Conservation (phyloP, 2,797 vertebrate species). For the Gouania willdenowi region DNA sequence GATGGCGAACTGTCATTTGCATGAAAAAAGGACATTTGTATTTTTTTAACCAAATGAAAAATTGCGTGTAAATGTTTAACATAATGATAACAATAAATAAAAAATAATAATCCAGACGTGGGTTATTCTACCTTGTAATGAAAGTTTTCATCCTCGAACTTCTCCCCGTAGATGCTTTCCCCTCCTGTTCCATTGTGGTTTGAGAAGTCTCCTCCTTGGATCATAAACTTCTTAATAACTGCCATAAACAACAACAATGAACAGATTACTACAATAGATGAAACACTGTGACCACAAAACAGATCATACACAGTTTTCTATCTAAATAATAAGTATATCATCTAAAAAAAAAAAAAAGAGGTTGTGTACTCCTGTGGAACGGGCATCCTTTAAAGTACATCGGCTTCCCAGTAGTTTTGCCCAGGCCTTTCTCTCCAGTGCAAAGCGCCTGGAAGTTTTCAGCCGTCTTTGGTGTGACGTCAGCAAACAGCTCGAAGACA, state of each 20-base stretch:
- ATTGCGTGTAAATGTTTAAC: no score
- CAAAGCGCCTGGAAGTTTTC: conserved; percentile 95
- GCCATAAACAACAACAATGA: no score
- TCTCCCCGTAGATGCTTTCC: conserved; percentile 98
- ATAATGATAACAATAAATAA: no score
- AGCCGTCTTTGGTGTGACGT: conserved; percentile 90
- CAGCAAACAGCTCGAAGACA: conserved; percentile 90
- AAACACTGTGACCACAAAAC: no score
- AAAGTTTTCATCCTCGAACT: conserved; percentile 98
- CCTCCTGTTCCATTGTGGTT: conserved; percentile 96
- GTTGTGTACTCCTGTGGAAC: conserved; percentile 89
- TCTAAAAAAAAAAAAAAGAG: no score
- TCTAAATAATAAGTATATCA: conserved; percentile 16
- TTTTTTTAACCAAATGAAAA: no score
- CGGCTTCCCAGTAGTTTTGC: conserved; percentile 85
- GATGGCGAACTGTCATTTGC: no score
- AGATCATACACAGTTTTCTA: no score
- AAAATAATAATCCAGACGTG: not conserved
- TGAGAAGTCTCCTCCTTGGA: conserved; percentile 96
- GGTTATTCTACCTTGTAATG: conserved; percentile 83
- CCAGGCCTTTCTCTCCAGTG: conserved; percentile 91
- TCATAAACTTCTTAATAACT: conserved; percentile 98
- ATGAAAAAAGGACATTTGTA: no score
- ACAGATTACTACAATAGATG: no score
- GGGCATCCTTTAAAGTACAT: conserved; percentile 96